Base-by-base conservation (phyloP, 2,797 vertebrate species). In the Sebastes vulpes region DNA sequence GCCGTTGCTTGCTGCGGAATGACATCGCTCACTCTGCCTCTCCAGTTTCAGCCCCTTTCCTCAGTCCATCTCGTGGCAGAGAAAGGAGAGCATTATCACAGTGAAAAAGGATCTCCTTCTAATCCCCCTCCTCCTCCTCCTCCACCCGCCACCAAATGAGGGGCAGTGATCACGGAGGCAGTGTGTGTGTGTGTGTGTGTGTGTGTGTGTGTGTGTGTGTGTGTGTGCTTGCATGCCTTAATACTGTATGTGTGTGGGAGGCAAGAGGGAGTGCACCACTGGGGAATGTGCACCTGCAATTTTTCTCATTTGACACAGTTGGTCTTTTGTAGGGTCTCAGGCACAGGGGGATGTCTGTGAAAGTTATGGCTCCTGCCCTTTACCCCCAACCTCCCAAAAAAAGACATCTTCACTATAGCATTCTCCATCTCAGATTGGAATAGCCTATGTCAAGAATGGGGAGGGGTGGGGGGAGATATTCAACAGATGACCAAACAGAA, bases 221-320 rank as follows among this genome's bases (percentile, higher is more conserved):
- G 65, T 63, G 75, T 18, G 29, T 21, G 70, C 54, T 54, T 72
- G 23, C 59, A 72, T 50, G 85, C 21, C 59, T 80, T 84, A 76
- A 77, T 87, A 50, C 46, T 50, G 46, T 50, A 72, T 81, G 79
- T 88, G 85, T 88, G 90, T 57, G 76, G 81, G 72, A 82, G 79
- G 65, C 56, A 26, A 56, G 59, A 71, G 60, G 79, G 86, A 86
- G 85, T 68, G 77, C 59, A 82, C 80, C 80, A 52, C 84, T 81
- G 79, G 90, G 94, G 94, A 95, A 95, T 94, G 93, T 90, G 94
- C 94, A 95, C 95, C 94, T 95, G 94, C 92, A 94, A 90, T 93
- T 89, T 92, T 90, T 94, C 90, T 90, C 85, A 87, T 90, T 94
- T 89, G 93, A 95, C 91, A 95, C 92, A 94, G 89, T 92, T 86